These are phyloP conservation scores for Papilio protenor DNA, from an alignment of 2,888 invertebrate genomes.

Conservation along the genomic window DNA sequence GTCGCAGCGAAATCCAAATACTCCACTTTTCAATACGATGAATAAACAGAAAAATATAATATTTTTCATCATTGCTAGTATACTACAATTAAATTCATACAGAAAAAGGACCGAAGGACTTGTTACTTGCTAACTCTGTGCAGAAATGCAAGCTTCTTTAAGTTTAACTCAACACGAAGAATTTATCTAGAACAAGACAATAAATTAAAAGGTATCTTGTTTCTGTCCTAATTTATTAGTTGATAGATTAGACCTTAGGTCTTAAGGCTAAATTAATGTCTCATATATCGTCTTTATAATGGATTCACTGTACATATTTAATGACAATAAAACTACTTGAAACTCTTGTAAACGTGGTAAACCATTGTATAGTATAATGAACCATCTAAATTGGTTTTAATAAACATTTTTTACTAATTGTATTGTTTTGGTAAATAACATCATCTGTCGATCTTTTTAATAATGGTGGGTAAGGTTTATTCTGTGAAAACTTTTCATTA, in stretches of 20 bases:
- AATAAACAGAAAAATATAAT: conserved; percentile 18
- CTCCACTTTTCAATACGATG: conserved; percentile 32
- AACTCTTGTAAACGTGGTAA: background rate
- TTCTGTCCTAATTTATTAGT: conserved; percentile 39
- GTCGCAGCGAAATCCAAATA: conserved; percentile 67
- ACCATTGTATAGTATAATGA: background rate
- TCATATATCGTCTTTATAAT: conserved; percentile 33
- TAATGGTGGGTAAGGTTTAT: too few species aligned
- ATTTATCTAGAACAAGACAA: conserved; percentile 39
- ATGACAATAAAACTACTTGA: background rate
- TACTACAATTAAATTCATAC: background rate
- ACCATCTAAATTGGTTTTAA: background rate
- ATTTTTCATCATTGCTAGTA: conserved; percentile 13
- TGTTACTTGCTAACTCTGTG: conserved; percentile 7
- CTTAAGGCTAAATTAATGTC: conserved; percentile 40
- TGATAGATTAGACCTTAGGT: conserved; percentile 43
- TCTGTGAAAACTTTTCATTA: too few species aligned
- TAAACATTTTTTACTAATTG: too few species aligned
- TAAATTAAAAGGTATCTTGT: conserved; percentile 44
- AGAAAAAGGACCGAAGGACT: background rate
- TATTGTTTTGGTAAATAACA: too few species aligned
- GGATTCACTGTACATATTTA: conserved; percentile 13
- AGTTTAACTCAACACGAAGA: conserved; percentile 19
- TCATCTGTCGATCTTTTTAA: too few species aligned
- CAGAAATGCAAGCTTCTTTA: conserved; percentile 22